Percentiles rank a stretch among this genome's conserved stretches.
phyloP scores from a whole-genome alignment of 2,797 vertebrate species.

The Pseudomugil gertrudae region DNA sequence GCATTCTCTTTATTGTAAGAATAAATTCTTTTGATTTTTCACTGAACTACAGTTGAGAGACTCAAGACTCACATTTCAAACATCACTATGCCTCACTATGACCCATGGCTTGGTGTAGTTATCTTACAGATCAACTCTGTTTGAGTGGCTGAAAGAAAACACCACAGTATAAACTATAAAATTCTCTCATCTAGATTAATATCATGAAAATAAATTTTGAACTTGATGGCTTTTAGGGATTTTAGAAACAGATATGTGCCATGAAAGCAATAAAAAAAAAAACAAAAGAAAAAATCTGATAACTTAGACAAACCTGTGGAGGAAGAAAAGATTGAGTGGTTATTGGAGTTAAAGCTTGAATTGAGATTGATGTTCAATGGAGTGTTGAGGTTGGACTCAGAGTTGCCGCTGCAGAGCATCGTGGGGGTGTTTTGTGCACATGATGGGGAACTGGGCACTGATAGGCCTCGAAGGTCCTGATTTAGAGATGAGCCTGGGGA shows the following conservation, averaged over 20 bases:
- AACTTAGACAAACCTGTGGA: constrained; percentile 76
- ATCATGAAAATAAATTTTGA: neutral
- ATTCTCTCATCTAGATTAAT: neutral
- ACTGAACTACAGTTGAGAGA: neutral
- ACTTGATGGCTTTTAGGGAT: neutral
- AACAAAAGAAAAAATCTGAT: neutral
- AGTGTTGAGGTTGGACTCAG: constrained; percentile 86
- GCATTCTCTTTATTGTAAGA: neutral
- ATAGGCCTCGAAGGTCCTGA: constrained; percentile 82
- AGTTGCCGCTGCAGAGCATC: constrained; percentile 84
- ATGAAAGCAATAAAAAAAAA: neutral
- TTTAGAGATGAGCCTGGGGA: constrained; percentile 88
- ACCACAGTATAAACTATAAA: neutral
- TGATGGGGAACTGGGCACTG: constrained; percentile 87
- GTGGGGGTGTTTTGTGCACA: constrained; percentile 87
- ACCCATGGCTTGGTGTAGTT: neutral
- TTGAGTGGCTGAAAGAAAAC: neutral
- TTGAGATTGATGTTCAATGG: constrained; percentile 78
- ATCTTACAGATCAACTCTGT: neutral
- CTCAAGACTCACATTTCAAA: neutral
- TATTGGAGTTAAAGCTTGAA: constrained; percentile 82
- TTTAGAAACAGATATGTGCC: neutral
- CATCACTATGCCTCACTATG: neutral
- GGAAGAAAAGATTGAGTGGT: constrained; percentile 81
- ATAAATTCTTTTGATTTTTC: neutral